These are phyloP conservation scores for Amphiduros pacificus DNA, from an alignment of 2,888 invertebrate species.

Conservation along the genomic window DNA sequence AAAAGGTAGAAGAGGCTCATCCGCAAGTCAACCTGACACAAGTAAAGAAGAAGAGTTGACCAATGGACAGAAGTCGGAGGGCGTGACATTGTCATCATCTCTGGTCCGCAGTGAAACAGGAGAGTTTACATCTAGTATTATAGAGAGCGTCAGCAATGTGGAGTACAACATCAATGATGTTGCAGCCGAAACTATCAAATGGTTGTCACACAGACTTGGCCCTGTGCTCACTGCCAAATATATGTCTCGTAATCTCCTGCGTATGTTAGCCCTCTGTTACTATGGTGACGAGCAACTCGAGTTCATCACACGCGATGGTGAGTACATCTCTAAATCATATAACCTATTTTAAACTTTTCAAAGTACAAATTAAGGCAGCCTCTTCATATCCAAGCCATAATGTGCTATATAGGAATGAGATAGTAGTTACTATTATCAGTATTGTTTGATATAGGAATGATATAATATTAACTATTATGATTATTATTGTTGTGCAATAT, in stretches of 20 bases:
- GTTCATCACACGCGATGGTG: slow-evolving; percentile 5
- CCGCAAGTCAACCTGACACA: not conserved
- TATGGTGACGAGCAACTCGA: slow-evolving; percentile 64
- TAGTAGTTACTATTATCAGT: too few species aligned
- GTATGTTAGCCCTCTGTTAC: slow-evolving; percentile 93
- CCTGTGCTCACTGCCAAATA: slow-evolving; percentile 91
- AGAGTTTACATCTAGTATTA: slow-evolving; percentile 44
- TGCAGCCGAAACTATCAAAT: slow-evolving; percentile 65
- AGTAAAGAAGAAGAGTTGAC: not conserved
- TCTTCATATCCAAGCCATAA: too few species aligned
- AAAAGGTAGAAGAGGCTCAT: not conserved
- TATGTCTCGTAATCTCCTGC: slow-evolving; percentile 84
- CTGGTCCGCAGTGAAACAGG: slow-evolving; percentile 55
- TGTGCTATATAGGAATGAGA: too few species aligned
- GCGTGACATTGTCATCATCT: slow-evolving; percentile 10
- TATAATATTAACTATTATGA: too few species aligned
- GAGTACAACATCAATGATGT: slow-evolving; percentile 52
- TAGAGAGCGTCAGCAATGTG: slow-evolving; percentile 29
- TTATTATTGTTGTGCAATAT: too few species aligned
- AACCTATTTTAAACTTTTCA: too few species aligned
- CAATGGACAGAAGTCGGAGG: not conserved
- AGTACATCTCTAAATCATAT: too few species aligned
- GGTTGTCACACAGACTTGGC: slow-evolving; percentile 90
- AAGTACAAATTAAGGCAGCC: too few species aligned
- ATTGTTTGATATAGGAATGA: too few species aligned